Evolutionary conservation across 2,797 vertebrate genomes (phyloP).

Genomic region (Sebastes minor): DNA sequence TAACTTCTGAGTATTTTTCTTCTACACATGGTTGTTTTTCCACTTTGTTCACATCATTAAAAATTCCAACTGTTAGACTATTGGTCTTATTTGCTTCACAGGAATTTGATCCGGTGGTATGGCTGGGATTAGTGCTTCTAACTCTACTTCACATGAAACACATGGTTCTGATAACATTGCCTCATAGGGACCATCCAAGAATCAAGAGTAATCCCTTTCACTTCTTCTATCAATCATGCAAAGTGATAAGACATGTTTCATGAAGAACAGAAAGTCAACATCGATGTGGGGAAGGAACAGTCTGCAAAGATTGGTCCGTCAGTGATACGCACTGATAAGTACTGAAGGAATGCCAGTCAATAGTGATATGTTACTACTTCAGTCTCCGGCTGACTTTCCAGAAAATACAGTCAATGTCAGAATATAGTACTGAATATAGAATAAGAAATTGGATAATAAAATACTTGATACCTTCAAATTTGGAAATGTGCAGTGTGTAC

Average conservation of each 20-base stretch:
- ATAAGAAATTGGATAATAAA: not conserved
- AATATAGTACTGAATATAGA: not conserved
- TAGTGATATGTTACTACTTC: not conserved
- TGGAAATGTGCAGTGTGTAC: not conserved
- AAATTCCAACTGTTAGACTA: not conserved
- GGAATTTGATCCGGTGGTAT: no score
- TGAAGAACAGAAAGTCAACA: not conserved
- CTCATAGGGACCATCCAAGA: not conserved
- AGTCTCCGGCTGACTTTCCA: not conserved
- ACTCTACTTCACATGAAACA: not conserved
- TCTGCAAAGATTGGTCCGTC: not conserved
- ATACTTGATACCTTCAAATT: not conserved
- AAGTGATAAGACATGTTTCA: not conserved
- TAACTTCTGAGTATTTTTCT: no score
- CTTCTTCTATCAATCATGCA: not conserved
- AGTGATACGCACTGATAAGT: not conserved
- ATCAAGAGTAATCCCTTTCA: slow-evolving; percentile 2
- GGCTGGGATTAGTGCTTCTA: no score
- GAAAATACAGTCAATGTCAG: not conserved
- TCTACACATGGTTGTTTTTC: not conserved
- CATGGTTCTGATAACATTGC: not conserved
- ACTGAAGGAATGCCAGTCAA: not conserved
- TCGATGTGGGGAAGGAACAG: not conserved
- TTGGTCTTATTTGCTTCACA: no score
- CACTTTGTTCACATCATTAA: not conserved